Conservation (phyloP, 2,113 vertebrate genomes). For the Corvus moneduloides region DNA sequence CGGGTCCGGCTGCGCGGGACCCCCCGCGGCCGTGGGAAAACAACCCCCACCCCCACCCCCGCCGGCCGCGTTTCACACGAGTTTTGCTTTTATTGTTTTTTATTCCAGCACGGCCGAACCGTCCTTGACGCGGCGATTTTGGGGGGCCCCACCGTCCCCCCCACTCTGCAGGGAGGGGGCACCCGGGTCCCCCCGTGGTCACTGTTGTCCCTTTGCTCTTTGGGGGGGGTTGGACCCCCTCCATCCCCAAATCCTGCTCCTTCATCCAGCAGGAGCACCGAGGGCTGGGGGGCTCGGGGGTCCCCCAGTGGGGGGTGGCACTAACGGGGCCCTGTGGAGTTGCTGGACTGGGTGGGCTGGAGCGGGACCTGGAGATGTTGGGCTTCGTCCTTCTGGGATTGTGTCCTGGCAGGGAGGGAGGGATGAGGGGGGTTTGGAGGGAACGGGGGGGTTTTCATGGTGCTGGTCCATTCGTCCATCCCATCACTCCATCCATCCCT, state of each 20-base stretch:
- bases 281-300: neutral
- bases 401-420: neutral
- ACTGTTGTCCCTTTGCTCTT: neutral
- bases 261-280: accelerated
- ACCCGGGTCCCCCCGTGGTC: neutral
- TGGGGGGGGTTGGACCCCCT: accelerated
- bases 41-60: neutral
- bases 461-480: neutral
- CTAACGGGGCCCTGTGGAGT: neutral
- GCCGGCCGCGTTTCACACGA: neutral
- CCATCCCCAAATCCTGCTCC: too few species aligned
- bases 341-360: neutral
- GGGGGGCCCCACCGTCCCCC: neutral
- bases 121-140: accelerated
- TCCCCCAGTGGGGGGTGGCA: neutral
- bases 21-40: neutral
- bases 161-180: neutral
- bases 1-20: neutral
- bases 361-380: neutral
- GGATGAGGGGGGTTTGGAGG: neutral
- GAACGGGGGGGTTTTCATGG: neutral
- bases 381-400: neutral
- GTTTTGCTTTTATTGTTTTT: neutral
- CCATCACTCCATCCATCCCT: too few species aligned
- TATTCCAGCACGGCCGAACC: neutral